Base-by-base conservation (phyloP, 1,140 invertebrate species). In the Gyrodactylus salaris region DNA sequence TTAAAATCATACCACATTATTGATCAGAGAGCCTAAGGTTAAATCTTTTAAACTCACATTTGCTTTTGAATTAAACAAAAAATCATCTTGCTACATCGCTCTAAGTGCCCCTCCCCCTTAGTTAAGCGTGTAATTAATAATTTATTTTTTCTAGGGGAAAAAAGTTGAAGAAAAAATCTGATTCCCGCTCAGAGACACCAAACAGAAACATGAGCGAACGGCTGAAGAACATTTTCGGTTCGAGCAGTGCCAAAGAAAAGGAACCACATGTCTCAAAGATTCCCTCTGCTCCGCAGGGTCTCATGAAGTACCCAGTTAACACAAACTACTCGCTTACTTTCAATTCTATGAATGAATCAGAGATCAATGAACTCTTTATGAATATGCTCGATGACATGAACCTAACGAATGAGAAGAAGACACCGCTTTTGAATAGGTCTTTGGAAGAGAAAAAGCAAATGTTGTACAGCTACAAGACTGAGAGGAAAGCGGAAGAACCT, bases 381-480 rank as follows among this genome's bases (percentile, higher is more conserved):
- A 71, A 71, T 16, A 24, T 71, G 7, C 21, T 71, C 19, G 70
- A 71, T 24, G 70, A 71, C 20, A 25, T 25, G 16, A 71, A 71
- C 26, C 20, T 71, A 25, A 25, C 21, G 7, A 20, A 24, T 21
- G 23, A 71, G 20, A 71, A 71, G 25, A 71, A 25, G 25, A 25
- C 16, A 25, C 70, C 70, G 1, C 25, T 71, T 16, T 26, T 71
- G 20, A 24, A 1, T 24, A 23, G 70, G 1, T 20, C 21, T 20
- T 20, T 71, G 20, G 70, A 71, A 25, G 70, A 71, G 1, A 71
- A 71, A 25, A 71, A 25, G n/a, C 21, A 71, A 25, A 25, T 71
- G 25, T n/a, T 71, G 1, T 24, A 25, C 25, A 21, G 25, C 26
- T 71, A 21, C 20, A 25, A 21, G n/a, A 7, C 24, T 22, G 70